A percentile compares a stretch with the other conserved stretches of the same genome.
Conservation (phyloP, 2,888 invertebrate genomes). For the Mystacides longicornis region DNA sequence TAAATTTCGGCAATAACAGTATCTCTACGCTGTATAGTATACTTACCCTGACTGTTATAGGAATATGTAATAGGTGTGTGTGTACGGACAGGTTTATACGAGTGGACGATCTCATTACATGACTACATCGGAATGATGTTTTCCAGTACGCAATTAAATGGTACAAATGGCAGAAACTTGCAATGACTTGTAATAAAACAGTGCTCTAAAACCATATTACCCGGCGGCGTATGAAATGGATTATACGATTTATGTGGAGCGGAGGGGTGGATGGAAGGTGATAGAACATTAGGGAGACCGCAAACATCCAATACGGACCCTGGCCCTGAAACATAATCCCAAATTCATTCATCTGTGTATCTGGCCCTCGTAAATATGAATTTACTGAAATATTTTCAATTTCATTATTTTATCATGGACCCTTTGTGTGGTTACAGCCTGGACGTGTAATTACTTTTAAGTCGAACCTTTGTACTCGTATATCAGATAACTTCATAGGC, state of each 20-base stretch:
- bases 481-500: too few species aligned
- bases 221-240: constrained; percentile 2
- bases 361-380: constrained; percentile 5
- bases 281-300: constrained; percentile 7
- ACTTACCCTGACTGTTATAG: too few species aligned
- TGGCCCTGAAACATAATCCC: not conserved
- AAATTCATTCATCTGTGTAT: constrained; percentile 1
- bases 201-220: constrained; percentile 1
- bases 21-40: too few species aligned
- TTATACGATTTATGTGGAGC: constrained; percentile 5
- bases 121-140: not conserved
- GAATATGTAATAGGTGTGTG: too few species aligned
- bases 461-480: too few species aligned
- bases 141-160: not conserved
- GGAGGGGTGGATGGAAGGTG: not conserved
- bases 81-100: too few species aligned
- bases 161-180: not conserved
- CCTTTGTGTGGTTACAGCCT: not conserved
- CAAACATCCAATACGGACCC: constrained; percentile 1
- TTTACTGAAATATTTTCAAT: constrained; percentile 7
- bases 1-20: too few species aligned
- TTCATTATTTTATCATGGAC: constrained; percentile 1
- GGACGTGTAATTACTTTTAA: not conserved
- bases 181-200: not conserved
- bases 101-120: too few species aligned